Percentiles rank a stretch among this genome's conserved stretches.
These are phyloP conservation scores for Gallinago solitaria DNA, from an alignment of 2,797 vertebrate genomes.

Conservation along the genomic window DNA sequence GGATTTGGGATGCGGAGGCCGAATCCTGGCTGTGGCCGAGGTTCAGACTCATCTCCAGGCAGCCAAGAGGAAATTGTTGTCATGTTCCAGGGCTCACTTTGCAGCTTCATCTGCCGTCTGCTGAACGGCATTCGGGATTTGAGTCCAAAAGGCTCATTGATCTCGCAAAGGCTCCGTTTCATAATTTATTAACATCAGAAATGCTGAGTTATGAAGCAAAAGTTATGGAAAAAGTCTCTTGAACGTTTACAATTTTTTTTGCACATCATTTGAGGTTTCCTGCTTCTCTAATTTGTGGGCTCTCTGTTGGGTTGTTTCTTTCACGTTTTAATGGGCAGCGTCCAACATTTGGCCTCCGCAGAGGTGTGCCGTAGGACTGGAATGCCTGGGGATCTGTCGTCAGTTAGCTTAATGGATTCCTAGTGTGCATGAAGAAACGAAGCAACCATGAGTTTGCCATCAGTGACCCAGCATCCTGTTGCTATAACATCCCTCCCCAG, in stretches of 20 bases:
- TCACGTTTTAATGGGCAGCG: slow-evolving; percentile 38
- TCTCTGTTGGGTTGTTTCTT: slow-evolving; percentile 45
- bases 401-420: slow-evolving; percentile 68
- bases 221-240: slow-evolving; percentile 57
- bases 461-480: background rate
- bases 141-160: slow-evolving; percentile 42
- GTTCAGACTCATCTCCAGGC: background rate
- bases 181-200: slow-evolving; percentile 59
- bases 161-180: slow-evolving; percentile 20
- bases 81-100: slow-evolving; percentile 29
- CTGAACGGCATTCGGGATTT: background rate
- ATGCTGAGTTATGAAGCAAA: slow-evolving; percentile 50
- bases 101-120: background rate
- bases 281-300: slow-evolving; percentile 59
- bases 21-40: background rate
- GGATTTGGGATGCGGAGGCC: background rate
- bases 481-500: slow-evolving; percentile 10
- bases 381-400: slow-evolving; percentile 50
- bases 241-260: slow-evolving; percentile 59
- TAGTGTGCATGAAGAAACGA: slow-evolving; percentile 5
- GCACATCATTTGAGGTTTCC: slow-evolving; percentile 75
- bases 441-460: slow-evolving; percentile 34
- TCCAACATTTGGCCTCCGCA: background rate
- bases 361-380: slow-evolving; percentile 22
- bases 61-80: slow-evolving; percentile 47